Percentiles rank a stretch among this genome's conserved stretches.
These are phyloP conservation scores for Rutilus rutilus DNA, from an alignment of 2,113 vertebrate species.

Conservation along the genomic window DNA sequence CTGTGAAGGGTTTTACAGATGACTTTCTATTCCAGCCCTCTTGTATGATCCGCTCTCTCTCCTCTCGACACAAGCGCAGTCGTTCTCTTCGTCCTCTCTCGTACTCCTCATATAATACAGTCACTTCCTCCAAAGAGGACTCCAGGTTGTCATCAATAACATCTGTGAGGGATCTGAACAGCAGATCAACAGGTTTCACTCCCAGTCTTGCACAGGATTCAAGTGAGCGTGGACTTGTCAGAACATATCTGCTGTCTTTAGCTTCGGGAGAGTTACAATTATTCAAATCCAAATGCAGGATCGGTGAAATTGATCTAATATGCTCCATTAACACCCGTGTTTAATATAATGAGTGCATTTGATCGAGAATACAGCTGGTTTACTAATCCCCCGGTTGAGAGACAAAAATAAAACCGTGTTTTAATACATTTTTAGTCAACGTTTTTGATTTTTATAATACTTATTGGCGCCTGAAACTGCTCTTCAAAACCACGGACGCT, in stretches of 20 bases:
- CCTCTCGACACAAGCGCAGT: slow-evolving; percentile 60
- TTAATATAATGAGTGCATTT: neutral
- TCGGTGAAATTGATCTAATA: slow-evolving; percentile 47
- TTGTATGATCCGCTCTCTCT: slow-evolving; percentile 65
- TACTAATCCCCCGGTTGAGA: neutral
- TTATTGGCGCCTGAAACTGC: slow-evolving; percentile 4
- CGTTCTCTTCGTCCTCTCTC: slow-evolving; percentile 67
- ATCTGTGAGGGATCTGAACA: slow-evolving; percentile 66
- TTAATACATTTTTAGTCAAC: neutral
- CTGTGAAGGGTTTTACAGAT: slow-evolving; percentile 17
- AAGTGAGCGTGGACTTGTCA: slow-evolving; percentile 71
- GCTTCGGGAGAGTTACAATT: slow-evolving; percentile 57
- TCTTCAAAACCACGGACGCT: neutral
- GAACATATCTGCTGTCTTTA: slow-evolving; percentile 59
- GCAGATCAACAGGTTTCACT: slow-evolving; percentile 73
- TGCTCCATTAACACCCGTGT: slow-evolving; percentile 58
- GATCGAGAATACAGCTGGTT: neutral
- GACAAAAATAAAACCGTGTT: neutral
- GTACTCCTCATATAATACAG: slow-evolving; percentile 64
- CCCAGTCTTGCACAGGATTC: slow-evolving; percentile 70
- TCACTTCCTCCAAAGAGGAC: slow-evolving; percentile 58
- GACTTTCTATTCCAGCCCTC: slow-evolving; percentile 43
- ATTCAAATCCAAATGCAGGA: slow-evolving; percentile 62
- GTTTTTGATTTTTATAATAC: neutral
- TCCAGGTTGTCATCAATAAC: slow-evolving; percentile 58